Evolutionary conservation across 2,113 vertebrate genomes (phyloP), one percentile per base, ranked within the genome.

Genomic region (Sinocyclocheilus grahami): DNA sequence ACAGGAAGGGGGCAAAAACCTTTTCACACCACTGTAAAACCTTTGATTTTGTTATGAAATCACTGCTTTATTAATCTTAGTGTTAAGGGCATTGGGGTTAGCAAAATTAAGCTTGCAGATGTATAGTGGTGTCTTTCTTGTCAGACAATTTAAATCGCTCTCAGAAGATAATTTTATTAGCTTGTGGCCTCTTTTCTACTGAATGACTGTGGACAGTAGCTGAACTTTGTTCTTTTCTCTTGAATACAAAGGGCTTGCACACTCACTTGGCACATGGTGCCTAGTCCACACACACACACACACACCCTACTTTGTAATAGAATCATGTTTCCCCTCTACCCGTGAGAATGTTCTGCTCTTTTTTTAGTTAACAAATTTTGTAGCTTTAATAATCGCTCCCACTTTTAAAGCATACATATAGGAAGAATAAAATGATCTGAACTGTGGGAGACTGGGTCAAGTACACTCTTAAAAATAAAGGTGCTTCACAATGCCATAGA

Each of bases 291-390:
- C 14, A 30, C 11, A 39, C 30, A 65, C 3, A 13, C 30, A 33
- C 82, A 74, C 3, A 13, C 3, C 46, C 16, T 93, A 33, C 91
- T 95, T 93, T 93, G 93, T 91, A 94, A 91, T 89, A 90, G 91
- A 89, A 90, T 93, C 92, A 93, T 91, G 92, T 89, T 91, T 16
- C 63, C 72, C 76, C 83, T 90, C 89, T 77, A 81, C 84, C 89
- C 84, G 83, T 92, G 92, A 92, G 93, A 94, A 93, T 93, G 89
- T 84, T 78, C 79, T 84, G 86, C 87, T 90, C 90, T 91, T 92
- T 92, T 88, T 75, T 39, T 24, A 27, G 27, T 62, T 16, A 4
- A 72, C 10, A 84, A 63, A 60, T 78, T 58, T 20, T 33, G 65
- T 3, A 33, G 27, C 27, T 33, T 69, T 69, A 33, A 33, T 69